Conservation (phyloP, 2,888 invertebrate species). For the Stratiomys singularior region DNA sequence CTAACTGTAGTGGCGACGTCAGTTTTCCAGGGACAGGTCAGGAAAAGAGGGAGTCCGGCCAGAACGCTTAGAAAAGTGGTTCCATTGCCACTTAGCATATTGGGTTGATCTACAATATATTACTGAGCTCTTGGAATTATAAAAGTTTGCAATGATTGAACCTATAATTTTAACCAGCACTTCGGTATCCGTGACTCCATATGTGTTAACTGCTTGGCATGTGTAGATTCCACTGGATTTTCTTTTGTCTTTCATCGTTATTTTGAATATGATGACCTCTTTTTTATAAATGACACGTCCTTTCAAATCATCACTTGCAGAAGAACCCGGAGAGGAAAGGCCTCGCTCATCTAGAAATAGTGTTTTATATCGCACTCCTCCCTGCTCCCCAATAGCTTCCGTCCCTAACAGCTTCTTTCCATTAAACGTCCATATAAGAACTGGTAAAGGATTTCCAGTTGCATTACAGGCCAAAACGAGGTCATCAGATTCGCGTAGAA, state of each 20-base stretch:
- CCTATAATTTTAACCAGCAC: slow-evolving; percentile 66
- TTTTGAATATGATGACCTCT: slow-evolving; percentile 53
- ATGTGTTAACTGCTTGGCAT: slow-evolving; percentile 70
- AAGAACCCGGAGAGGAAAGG: background rate
- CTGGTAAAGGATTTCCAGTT: slow-evolving; percentile 70
- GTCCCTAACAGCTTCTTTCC: slow-evolving; percentile 57
- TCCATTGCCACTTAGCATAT: background rate
- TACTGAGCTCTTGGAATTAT: background rate
- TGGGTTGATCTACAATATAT: slow-evolving; percentile 48
- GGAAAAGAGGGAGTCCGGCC: slow-evolving; percentile 65
- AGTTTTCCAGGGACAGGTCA: slow-evolving; percentile 71
- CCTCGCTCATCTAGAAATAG: background rate
- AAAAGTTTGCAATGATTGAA: slow-evolving; percentile 55
- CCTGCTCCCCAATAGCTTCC: slow-evolving; percentile 47
- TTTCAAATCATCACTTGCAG: background rate
- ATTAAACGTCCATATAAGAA: slow-evolving; percentile 71
- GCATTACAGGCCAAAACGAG: slow-evolving; percentile 66
- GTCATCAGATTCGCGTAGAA: slow-evolving; percentile 29
- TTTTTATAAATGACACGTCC: background rate
- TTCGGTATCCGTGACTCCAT: slow-evolving; percentile 65
- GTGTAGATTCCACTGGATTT: slow-evolving; percentile 67
- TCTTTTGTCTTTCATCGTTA: slow-evolving; percentile 54
- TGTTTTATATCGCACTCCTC: background rate
- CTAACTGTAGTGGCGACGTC: slow-evolving; percentile 64
- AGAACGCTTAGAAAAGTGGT: slow-evolving; percentile 53